Conservation (phyloP, 2,888 invertebrate species). For the Periphyllus acericola region DNA sequence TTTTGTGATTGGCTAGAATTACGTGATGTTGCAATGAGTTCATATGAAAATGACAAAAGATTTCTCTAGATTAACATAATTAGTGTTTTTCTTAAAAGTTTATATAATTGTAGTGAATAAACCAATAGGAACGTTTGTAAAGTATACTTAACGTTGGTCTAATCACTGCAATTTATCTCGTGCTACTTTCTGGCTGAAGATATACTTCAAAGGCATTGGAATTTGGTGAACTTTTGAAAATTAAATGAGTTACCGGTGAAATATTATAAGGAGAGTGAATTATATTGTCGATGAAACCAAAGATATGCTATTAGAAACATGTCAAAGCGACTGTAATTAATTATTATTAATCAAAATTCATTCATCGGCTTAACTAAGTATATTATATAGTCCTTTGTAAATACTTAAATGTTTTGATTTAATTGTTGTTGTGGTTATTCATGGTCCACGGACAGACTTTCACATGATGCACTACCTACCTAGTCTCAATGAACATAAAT, state of each 20-base stretch:
- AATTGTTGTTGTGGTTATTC: neutral
- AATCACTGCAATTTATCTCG: neutral
- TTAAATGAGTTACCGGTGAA: neutral
- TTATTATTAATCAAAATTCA: slow-evolving; percentile 16
- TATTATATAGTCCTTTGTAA: neutral
- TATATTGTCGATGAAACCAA: slow-evolving; percentile 29
- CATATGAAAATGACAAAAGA: too few species aligned
- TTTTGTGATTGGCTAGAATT: too few species aligned
- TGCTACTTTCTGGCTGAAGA: neutral
- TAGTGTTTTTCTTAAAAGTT: too few species aligned
- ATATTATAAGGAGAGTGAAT: slow-evolving; percentile 10
- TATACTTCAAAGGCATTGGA: slow-evolving; percentile 20
- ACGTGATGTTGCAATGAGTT: too few species aligned
- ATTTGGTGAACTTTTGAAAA: slow-evolving; percentile 20
- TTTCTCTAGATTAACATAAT: too few species aligned
- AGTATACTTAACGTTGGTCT: neutral
- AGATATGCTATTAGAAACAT: slow-evolving; percentile 6
- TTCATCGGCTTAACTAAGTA: neutral
- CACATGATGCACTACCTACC: too few species aligned
- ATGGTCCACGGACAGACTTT: neutral
- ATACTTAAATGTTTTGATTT: neutral
- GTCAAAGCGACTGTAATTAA: slow-evolving; percentile 20
- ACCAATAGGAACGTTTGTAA: neutral
- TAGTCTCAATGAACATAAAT: too few species aligned
- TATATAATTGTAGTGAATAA: neutral